Evolutionary conservation across 2,113 vertebrate species (phyloP), one percentile per base, ranked within the genome.

Genomic region (Oncorhynchus clarkii): DNA sequence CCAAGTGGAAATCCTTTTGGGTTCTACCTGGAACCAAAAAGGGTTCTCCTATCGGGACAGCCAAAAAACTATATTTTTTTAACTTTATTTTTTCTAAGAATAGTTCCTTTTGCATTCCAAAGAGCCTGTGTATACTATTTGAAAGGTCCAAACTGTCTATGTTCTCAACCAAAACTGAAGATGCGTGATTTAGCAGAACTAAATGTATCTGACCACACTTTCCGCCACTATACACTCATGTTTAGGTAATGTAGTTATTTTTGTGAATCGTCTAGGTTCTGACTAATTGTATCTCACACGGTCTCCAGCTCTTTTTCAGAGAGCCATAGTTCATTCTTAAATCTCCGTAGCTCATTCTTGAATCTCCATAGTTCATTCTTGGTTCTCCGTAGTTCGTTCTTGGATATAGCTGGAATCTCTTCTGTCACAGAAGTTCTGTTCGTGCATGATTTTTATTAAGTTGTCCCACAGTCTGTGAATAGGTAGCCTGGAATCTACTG

Each of bases 91-190:
- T 8, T 39, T 39, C 34, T 8, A 8, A 39, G 34, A 2, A 1
- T 8, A 62, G 73, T 74, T 67, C 20, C 73, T 39, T 45, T 68
- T 80, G 84, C 70, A 77, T 85, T 78, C 71, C 70, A 80, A 4
- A 48, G 29, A 51, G 69, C 51, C 59, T 2, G 54, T 65, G 72
- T 84, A 13, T 80, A 83, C 81, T 75, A 83, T 70, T 70, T 85
- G n/a, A 81, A 81, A 70, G 67, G 11, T 24, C 39, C 66, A 71
- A 60, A 27, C 11, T 71, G 45, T 60, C 67, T 78, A 27, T 48
- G 12, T 62, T 64, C 6, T 3, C 72, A 72, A 80, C 51, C 27
- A 75, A 78, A 90, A 72, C 7, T 24, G 39, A 1, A 2, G 34
- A 77, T 81, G 57, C 67, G 80, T 78, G 57, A 80, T 85, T 85